Evolutionary conservation across 2,797 vertebrate genomes (phyloP), one percentile per base, ranked within the genome.

Genomic region (Heterohyrax brucei): DNA sequence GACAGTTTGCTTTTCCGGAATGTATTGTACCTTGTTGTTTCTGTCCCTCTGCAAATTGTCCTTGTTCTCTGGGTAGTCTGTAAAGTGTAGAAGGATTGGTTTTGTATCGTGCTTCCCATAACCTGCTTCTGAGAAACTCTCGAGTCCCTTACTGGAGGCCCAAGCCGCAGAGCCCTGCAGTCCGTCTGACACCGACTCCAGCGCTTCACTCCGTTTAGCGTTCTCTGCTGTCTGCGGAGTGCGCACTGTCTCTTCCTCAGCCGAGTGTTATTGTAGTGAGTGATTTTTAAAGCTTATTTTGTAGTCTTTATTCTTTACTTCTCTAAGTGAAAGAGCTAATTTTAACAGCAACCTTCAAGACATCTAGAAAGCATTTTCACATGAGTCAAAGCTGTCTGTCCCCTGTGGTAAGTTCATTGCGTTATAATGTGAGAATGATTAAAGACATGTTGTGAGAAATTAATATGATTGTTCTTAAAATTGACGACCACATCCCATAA

Each of bases 1-100:
- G 39, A 39, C 39, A 39, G 39, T 96, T 93, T 89, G 24, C 12
- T 87, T 96, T 95, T 79, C 85, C 50, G 80, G 96, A 97, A 89
- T 64, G 82, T 68, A 84, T 39, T 88, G 86, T 87, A 73, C 18
- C 22, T 89, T 86, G 48, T 91, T 92, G 68, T 9, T 87, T 28
- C 44, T 81, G 13, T 89, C 85, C 22, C 59, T 93, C 92, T 90
- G 46, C 93, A 91, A 95, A 88, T 33, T 75, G 18, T 81, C 88
- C 44, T 91, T 96, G 13, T 90, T 82, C 83, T 92, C 1, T 62
- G 59, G 21, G 62, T 18, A 73, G 46, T 79, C 82, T 92, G 26
- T 44, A 91, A 61, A 83, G 53, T 81, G 87, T 56, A 76, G 19
- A 96, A 94, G 79, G 79, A 78, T 92, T 76, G 14, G n/a, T 91